A percentile compares a stretch with the other conserved stretches of the same genome.
Conservation (phyloP, 2,797 vertebrate species). For the Nothura maculosa region DNA sequence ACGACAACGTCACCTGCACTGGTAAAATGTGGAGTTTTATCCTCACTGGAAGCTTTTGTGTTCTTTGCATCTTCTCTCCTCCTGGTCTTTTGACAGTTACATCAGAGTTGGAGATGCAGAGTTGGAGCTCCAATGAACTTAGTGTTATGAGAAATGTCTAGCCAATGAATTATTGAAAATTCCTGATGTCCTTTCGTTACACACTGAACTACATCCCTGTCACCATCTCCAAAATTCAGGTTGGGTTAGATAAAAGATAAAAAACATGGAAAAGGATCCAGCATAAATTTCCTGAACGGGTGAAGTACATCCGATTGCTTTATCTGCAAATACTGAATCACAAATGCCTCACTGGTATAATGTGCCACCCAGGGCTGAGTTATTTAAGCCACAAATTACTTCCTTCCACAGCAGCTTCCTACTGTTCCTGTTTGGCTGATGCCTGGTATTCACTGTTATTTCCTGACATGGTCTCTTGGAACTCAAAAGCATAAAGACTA, state of each 20-base stretch:
- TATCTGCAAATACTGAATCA: background rate
- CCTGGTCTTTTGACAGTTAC: background rate
- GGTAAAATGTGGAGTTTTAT: constrained; percentile 62
- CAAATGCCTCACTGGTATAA: background rate
- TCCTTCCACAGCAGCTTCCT: constrained; percentile 35
- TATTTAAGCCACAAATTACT: constrained; percentile 24
- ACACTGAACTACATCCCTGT: background rate
- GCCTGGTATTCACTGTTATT: background rate
- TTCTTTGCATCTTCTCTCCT: background rate
- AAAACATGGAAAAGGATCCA: background rate
- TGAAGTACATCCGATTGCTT: background rate
- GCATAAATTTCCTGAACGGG: constrained; percentile 13
- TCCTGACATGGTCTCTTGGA: background rate
- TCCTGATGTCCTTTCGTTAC: background rate
- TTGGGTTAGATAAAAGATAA: background rate
- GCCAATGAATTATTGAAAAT: background rate
- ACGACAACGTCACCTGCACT: constrained; percentile 88
- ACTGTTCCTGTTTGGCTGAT: background rate
- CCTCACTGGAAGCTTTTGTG: background rate
- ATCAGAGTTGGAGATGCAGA: background rate
- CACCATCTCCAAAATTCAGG: background rate
- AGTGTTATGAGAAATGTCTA: background rate
- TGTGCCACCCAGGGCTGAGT: background rate
- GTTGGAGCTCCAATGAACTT: background rate
- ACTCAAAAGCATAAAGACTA: background rate